These are phyloP conservation scores for Mythimna loreyi DNA, from an alignment of 2,888 invertebrate species.

Conservation along the genomic window DNA sequence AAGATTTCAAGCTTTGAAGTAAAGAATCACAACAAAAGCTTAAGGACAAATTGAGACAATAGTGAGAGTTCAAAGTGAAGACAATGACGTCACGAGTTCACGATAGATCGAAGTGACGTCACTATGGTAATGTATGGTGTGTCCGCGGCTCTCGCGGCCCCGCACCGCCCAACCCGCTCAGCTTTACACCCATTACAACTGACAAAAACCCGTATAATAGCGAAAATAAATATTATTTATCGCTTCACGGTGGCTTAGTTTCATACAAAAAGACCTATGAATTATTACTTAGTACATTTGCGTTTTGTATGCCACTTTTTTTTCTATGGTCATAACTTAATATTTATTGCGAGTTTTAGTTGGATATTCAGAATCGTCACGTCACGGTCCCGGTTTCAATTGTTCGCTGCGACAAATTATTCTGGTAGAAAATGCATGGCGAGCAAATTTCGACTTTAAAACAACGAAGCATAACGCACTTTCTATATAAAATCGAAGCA, in stretches of 20 bases:
- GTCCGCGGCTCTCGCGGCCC: constrained; percentile 65
- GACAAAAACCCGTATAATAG: constrained; percentile 90
- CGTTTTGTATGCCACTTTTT: constrained; percentile 83
- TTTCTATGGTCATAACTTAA: constrained; percentile 88
- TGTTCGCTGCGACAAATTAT: constrained; percentile 74
- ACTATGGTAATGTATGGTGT: constrained; percentile 20
- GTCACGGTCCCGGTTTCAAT: constrained; percentile 83
- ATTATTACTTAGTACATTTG: constrained; percentile 88
- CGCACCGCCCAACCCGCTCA: constrained; percentile 71
- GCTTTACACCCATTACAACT: constrained; percentile 88
- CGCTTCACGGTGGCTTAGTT: constrained; percentile 90
- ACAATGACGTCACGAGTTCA: not conserved
- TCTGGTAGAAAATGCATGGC: constrained; percentile 45
- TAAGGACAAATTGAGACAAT: not conserved
- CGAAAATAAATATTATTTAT: constrained; percentile 91
- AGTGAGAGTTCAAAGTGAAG: not conserved
- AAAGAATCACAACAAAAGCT: not conserved
- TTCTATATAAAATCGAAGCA: not conserved
- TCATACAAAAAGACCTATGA: constrained; percentile 89
- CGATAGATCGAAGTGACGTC: constrained; percentile 41
- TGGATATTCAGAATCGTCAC: constrained; percentile 87
- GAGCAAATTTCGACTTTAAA: constrained; percentile 61
- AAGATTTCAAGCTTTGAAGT: not conserved
- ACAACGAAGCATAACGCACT: constrained; percentile 18
- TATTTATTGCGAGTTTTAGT: constrained; percentile 89